These are phyloP conservation scores for Ptilodon capucinus DNA, from an alignment of 2,888 invertebrate genomes.

Conservation along the genomic window DNA sequence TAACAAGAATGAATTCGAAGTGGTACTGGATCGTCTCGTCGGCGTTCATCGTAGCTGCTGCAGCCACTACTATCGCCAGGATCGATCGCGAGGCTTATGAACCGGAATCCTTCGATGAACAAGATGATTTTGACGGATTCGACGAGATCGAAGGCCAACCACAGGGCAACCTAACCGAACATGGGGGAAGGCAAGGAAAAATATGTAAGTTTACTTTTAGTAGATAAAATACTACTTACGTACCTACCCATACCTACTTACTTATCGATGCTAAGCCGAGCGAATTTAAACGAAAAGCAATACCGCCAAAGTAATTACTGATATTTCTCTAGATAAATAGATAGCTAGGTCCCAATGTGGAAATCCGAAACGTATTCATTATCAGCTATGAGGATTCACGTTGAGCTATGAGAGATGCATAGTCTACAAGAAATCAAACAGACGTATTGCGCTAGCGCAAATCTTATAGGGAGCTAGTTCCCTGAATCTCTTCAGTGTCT, in stretches of 20 bases:
- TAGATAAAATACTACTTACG: not conserved
- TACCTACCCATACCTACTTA: not conserved
- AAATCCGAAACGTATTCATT: not conserved
- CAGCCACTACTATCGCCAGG: conserved; percentile 47
- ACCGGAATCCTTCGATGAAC: not conserved
- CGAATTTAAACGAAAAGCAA: not conserved
- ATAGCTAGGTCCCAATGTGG: no score
- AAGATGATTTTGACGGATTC: conserved; percentile 27
- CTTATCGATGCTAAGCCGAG: not conserved
- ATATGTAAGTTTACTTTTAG: conserved; percentile 56
- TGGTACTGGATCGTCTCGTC: conserved; percentile 44
- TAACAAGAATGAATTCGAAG: conserved; percentile 45
- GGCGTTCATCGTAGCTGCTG: conserved; percentile 39
- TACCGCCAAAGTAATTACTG: not conserved
- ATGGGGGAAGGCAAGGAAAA: conserved; percentile 57
- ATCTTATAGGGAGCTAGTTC: no score
- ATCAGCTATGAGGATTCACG: no score
- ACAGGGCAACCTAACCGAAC: conserved; percentile 11
- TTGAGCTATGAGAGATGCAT: no score
- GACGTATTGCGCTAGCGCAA: no score
- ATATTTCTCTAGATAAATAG: no score
- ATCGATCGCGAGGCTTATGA: conserved; percentile 5
- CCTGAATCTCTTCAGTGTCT: no score
- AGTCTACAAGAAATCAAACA: no score
- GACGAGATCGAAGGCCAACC: conserved; percentile 32